Evolutionary conservation across 2,888 invertebrate species (phyloP).

Genomic region (Parasteatoda lunata): DNA sequence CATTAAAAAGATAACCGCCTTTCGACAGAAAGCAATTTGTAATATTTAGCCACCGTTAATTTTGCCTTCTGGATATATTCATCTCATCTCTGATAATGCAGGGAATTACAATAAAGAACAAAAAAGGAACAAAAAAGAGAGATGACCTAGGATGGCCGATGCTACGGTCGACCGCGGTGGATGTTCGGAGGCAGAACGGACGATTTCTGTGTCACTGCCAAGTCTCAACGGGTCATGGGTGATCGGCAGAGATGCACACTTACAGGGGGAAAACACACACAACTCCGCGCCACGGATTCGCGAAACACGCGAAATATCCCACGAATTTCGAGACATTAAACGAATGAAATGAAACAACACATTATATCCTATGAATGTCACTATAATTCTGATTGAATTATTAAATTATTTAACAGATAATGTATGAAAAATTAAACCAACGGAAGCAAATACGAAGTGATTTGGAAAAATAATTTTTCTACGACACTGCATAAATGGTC

Average conservation of each 20-base stretch:
- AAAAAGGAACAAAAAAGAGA: constrained; percentile 19
- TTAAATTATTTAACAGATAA: too few relatives aligned
- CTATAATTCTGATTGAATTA: too few relatives aligned
- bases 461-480: too few relatives aligned
- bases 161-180: constrained; percentile 38
- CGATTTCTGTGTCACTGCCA: constrained; percentile 55
- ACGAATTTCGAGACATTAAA: too few relatives aligned
- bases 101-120: neutral
- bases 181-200: constrained; percentile 1
- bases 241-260: constrained; percentile 22
- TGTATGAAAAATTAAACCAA: too few relatives aligned
- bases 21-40: neutral
- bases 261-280: constrained; percentile 3
- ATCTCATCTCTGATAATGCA: neutral
- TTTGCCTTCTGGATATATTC: neutral
- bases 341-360: too few relatives aligned
- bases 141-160: constrained; percentile 50
- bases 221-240: constrained; percentile 13
- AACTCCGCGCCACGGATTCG: neutral
- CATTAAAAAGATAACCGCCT: neutral
- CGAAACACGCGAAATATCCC: too few relatives aligned
- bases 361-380: too few relatives aligned
- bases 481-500: too few relatives aligned
- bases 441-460: too few relatives aligned
- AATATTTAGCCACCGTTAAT: neutral